Evolutionary conservation across 2,888 invertebrate genomes (phyloP).

Genomic region (Flabesymbios commensalis): DNA sequence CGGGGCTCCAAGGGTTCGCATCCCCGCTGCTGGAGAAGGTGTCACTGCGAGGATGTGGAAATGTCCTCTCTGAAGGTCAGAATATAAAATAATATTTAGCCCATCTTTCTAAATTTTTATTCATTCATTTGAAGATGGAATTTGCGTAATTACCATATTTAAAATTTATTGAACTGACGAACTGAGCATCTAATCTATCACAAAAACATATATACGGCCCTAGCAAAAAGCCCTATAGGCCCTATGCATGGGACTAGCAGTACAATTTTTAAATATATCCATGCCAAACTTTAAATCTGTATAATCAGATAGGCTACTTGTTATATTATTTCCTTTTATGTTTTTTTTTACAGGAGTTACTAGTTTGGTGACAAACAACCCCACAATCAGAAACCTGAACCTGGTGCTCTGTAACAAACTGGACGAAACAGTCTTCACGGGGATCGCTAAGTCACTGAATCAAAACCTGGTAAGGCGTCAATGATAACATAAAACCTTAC

Average conservation of each 20-base stretch:
- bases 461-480: not conserved
- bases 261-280: too few species aligned
- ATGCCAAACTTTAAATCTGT: too few species aligned
- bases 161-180: too few species aligned
- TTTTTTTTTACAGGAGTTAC: not conserved
- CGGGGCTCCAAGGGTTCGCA: not conserved
- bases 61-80: too few species aligned
- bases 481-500: too few species aligned
- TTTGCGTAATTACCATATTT: too few species aligned
- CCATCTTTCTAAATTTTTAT: not conserved
- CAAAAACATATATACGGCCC: too few species aligned
- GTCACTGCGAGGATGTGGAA: not conserved
- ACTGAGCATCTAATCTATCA: too few species aligned
- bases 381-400: not conserved
- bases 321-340: not conserved
- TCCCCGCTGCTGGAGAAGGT: not conserved
- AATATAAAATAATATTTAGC: not conserved
- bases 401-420: not conserved
- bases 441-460: not conserved
- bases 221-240: too few species aligned
- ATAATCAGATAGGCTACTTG: too few species aligned
- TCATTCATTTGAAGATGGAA: too few species aligned
- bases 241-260: too few species aligned
- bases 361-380: not conserved
- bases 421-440: not conserved